phyloP scores from a whole-genome alignment of 2,888 invertebrate genomes.

The Choristoneura rosaceana region DNA sequence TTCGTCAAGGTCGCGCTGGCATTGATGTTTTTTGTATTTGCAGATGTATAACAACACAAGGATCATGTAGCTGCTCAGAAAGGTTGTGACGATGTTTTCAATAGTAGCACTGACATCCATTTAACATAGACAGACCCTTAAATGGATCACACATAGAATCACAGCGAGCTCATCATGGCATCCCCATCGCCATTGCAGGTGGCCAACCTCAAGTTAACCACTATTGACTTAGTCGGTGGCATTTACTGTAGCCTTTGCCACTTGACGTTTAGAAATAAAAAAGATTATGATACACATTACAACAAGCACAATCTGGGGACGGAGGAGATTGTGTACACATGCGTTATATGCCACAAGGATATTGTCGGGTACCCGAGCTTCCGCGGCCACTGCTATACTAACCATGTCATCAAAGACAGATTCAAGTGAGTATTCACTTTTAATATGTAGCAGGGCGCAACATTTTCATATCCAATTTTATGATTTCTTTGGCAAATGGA shows the following conservation, averaged over 20 bases:
- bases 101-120: conserved; percentile 66
- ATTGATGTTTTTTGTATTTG: conserved; percentile 51
- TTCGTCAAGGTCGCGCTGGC: conserved; percentile 37
- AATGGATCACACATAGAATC: conserved; percentile 74
- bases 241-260: conserved; percentile 86
- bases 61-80: conserved; percentile 72
- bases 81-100: conserved; percentile 65
- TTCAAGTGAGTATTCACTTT: conserved; percentile 74
- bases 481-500: no score
- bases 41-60: conserved; percentile 58
- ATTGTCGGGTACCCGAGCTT: conserved; percentile 84
- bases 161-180: conserved; percentile 59
- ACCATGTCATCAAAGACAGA: conserved; percentile 83
- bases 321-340: conserved; percentile 79
- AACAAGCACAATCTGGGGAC: conserved; percentile 63
- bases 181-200: conserved; percentile 47
- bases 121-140: conserved; percentile 65
- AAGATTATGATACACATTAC: conserved; percentile 84
- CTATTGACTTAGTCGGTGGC: conserved; percentile 79
- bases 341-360: conserved; percentile 84
- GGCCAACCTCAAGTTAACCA: conserved; percentile 62
- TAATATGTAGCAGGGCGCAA: background rate
- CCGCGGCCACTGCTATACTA: conserved; percentile 85
- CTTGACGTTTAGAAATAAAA: conserved; percentile 77
- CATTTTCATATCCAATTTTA: no score